Base-by-base conservation (phyloP, 2,888 invertebrate genomes). In the Campopleginae sp. region DNA sequence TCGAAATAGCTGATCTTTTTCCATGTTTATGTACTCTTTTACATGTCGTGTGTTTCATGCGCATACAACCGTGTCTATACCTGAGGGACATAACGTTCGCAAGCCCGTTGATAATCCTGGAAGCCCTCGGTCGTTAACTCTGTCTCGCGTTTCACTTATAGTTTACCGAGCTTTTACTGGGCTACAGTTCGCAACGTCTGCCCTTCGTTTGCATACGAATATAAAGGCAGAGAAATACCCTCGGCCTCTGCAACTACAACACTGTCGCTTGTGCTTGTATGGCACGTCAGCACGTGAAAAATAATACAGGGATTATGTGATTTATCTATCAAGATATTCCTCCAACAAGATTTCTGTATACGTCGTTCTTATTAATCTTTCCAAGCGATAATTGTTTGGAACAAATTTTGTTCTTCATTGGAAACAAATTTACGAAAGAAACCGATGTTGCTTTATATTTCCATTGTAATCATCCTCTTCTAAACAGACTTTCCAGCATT, bases 71-170 rank as follows among this genome's bases (percentile, higher is more conserved):
- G 58, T 19, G 38, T 38, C 71, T 58, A 7, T 76, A 76, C 70
- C 44, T 44, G 46, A 65, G 63, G 66, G 76, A 68, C 76, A 77
- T 66, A 84, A 76, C 72, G 76, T 61, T 77, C 80, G 66, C 72
- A 80, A 84, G 80, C 72, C 71, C 76, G 51, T 72, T 65, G 76
- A 65, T 84, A 84, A 84, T 84, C 80, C 80, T 44, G 66, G 80
- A 80, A 84, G 71, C 80, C 77, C 80, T 66, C 46, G 77, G 66
- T 77, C 48, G 76, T 84, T 84, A 77, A 80, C 72, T 84, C 80
- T 58, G 80, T 65, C 63, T 84, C 80, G 71, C 58, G 71, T 84
- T 84, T 76, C 80, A 72, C 84, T 84, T 80, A 68, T 54, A 80
- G 76, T 80, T 80, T 80, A 75, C 76, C 80, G 71, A 58, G 80